Conservation (phyloP, 2,797 vertebrate genomes). For the Pipistrellus kuhlii region DNA sequence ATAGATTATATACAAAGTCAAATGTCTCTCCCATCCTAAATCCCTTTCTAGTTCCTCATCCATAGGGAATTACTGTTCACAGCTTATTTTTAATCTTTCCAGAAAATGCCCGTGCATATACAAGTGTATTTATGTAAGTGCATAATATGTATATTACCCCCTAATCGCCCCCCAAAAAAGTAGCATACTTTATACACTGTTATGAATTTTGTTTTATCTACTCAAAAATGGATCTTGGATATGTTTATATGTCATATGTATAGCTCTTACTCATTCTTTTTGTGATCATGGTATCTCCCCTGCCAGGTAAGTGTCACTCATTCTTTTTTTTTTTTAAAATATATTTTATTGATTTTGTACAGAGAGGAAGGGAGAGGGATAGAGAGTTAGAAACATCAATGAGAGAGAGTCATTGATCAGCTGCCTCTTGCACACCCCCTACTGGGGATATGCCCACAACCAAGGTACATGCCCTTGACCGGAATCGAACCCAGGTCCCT, state of each 20-base stretch:
- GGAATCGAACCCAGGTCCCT: no score
- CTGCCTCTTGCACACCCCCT: no score
- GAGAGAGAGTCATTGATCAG: no score
- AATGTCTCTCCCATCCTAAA: neutral
- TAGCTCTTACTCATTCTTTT: constrained; percentile 17
- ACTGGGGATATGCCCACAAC: no score
- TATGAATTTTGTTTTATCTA: constrained; percentile 1
- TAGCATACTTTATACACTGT: neutral
- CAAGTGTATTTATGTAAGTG: neutral
- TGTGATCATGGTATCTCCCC: no score
- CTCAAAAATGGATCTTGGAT: neutral
- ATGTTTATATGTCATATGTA: neutral
- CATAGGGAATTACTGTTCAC: neutral
- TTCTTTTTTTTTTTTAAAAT: constrained; percentile 60
- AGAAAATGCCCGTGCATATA: constrained; percentile 1
- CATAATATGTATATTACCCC: neutral
- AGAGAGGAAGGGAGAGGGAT: no score
- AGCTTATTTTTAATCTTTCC: constrained; percentile 2
- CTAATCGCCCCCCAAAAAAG: neutral
- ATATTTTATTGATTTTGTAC: no score
- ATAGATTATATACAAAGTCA: constrained; percentile 12
- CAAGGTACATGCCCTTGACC: no score
- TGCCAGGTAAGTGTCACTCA: neutral
- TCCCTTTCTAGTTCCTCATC: neutral
- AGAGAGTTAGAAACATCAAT: no score